phyloP scores from a whole-genome alignment of 2,888 invertebrate genomes.

The Cerastis rubricosa region DNA sequence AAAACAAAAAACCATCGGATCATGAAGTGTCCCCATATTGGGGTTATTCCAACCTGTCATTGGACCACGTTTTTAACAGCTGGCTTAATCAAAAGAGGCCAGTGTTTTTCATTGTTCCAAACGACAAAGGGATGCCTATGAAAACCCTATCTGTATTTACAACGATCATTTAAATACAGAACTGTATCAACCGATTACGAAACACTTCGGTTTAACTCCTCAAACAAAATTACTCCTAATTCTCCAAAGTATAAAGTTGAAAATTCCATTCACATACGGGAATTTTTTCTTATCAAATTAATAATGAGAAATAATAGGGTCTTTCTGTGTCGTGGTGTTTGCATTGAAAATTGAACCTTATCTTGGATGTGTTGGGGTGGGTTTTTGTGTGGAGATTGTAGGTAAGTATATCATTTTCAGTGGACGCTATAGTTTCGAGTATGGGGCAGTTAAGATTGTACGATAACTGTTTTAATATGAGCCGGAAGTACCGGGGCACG shows the following conservation, averaged over 20 bases:
- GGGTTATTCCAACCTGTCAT: constrained; percentile 59
- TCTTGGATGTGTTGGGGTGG: constrained; percentile 67
- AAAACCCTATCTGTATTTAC: constrained; percentile 73
- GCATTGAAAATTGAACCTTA: constrained; percentile 69
- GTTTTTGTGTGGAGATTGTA: constrained; percentile 73
- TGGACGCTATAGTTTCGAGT: constrained; percentile 87
- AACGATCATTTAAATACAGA: constrained; percentile 72
- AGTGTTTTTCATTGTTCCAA: constrained; percentile 70
- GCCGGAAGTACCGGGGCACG: constrained; percentile 84
- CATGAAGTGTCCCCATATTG: constrained; percentile 61
- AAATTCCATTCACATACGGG: constrained; percentile 70
- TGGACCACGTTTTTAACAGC: constrained; percentile 58
- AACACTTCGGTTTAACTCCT: constrained; percentile 41
- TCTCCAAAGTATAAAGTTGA: constrained; percentile 68
- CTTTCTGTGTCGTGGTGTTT: constrained; percentile 59
- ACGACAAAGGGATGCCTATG: constrained; percentile 65
- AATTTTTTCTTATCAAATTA: constrained; percentile 88
- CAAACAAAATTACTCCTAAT: constrained; percentile 63
- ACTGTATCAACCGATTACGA: constrained; percentile 65
- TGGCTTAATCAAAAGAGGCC: constrained; percentile 64
- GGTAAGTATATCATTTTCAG: constrained; percentile 87
- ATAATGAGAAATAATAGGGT: constrained; percentile 86
- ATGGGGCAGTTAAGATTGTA: constrained; percentile 88
- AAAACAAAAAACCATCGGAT: constrained; percentile 55
- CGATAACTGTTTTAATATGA: constrained; percentile 90